Evolutionary conservation across 1,140 invertebrate species (phyloP).

Genomic region (Probaryconus sp.): DNA sequence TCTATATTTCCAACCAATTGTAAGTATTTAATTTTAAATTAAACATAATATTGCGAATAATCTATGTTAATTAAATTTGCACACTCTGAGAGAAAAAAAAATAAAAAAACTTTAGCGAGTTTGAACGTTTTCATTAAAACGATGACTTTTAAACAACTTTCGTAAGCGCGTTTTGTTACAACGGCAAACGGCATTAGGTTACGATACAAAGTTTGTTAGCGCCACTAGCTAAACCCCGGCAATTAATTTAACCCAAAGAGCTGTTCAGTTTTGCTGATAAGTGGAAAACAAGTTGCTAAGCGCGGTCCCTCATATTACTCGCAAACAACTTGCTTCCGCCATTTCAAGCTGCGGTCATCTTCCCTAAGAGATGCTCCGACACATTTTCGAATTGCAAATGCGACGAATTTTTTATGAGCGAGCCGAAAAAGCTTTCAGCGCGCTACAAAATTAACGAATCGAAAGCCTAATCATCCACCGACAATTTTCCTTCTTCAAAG

Average conservation of each 20-base stretch:
- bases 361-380: slow-evolving; percentile 14
- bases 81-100: no score
- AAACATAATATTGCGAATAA: no score
- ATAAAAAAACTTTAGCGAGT: no score
- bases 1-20: no score
- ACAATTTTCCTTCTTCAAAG: no score
- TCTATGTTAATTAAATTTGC: no score
- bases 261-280: slow-evolving; percentile 54
- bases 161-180: slow-evolving; percentile 23
- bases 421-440: not conserved
- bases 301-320: slow-evolving; percentile 46
- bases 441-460: no score
- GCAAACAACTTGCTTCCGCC: slow-evolving; percentile 55
- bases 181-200: slow-evolving; percentile 42
- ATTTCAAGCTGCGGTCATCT: slow-evolving; percentile 39
- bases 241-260: slow-evolving; percentile 52
- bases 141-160: slow-evolving; percentile 22
- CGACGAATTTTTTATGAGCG: not conserved
- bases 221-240: slow-evolving; percentile 35
- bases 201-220: slow-evolving; percentile 50
- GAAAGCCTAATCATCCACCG: no score
- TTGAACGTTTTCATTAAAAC: slow-evolving; percentile 1
- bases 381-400: slow-evolving; percentile 35
- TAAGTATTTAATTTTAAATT: no score
- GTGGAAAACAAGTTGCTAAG: slow-evolving; percentile 54